Base-by-base conservation (phyloP, 2,113 vertebrate genomes). In the Petaurus breviceps region DNA sequence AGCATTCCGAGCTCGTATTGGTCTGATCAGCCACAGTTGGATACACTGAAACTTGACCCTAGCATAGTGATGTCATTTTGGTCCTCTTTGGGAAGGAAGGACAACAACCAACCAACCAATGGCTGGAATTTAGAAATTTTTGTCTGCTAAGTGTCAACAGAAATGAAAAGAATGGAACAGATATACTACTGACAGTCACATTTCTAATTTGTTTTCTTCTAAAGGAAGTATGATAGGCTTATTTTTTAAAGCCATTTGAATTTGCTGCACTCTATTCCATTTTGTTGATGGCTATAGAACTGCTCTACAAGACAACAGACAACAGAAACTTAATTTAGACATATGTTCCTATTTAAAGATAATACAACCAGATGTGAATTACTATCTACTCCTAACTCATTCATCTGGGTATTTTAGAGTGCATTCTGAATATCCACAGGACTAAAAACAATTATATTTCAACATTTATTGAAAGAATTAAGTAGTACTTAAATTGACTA, bases 241-340 rank as follows among this genome's bases (percentile, higher is more conserved):
- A 93, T 89, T 93, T 96, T 84, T 52, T 9, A 49, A 94, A 95
- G 61, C 94, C 89, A 50, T 43, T 92, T 46, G 50, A 95, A 54
- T 61, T 77, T 46, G 93, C 94, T 84, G 4, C 24, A n/a, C 28
- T 37, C 51, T 91, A 61, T 55, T 92, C 84, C 91, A 54, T 50
- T 89, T 46, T 53, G 7, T 43, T 93, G 91, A 31, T 90, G 3
- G 47, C 43, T 19, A 90, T 37, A 92, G 51, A 93, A 90, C 22
- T 55, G 6, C 28, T 19, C 12, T 37, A 14, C 4, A 92, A 94
- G 55, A 90, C 57, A 94, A 24, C 0, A 9, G 49, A 93, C 94
- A 97, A 68, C 68, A 92, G 61, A 92, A 95, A 68, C 57, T 84
- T 91, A 95, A 94, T 55, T 92, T 94, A 90, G 12, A 55, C 91